phyloP scores from a whole-genome alignment of 2,797 vertebrate genomes.

The Pristis pectinata region DNA sequence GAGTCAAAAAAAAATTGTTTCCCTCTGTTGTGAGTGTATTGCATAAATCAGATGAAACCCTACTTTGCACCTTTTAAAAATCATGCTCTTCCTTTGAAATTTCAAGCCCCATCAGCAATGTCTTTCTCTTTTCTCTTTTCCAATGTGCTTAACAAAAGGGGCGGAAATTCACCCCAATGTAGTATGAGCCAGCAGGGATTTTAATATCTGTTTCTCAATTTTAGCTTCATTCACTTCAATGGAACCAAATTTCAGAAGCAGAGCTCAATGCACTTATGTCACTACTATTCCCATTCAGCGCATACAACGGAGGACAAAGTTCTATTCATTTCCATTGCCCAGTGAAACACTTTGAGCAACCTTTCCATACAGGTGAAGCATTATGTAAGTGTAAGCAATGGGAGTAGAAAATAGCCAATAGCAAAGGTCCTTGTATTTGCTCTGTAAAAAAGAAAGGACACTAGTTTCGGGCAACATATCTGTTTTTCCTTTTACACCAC shows the following conservation, averaged over 20 bases:
- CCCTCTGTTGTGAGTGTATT: too few relatives aligned
- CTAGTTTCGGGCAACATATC: not conserved
- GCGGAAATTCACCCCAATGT: too few relatives aligned
- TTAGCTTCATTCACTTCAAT: too few relatives aligned
- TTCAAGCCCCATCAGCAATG: not conserved
- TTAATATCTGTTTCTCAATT: too few relatives aligned
- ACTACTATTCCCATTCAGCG: too few relatives aligned
- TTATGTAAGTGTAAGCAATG: not conserved
- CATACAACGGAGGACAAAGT: too few relatives aligned
- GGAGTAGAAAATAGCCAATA: not conserved
- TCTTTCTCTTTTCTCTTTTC: not conserved
- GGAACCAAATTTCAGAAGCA: too few relatives aligned
- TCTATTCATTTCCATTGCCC: not conserved
- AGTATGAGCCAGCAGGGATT: too few relatives aligned
- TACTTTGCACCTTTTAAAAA: not conserved
- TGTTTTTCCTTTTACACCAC: not conserved
- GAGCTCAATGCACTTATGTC: too few relatives aligned
- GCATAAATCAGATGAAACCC: not conserved
- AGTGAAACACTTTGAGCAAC: not conserved
- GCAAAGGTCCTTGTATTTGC: not conserved
- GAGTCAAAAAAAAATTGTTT: not conserved
- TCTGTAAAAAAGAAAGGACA: not conserved
- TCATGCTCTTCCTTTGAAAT: not conserved
- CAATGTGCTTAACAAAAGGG: not conserved
- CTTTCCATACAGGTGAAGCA: not conserved